Evolutionary conservation across 2,113 vertebrate species (phyloP).

Genomic region (Rana temporaria): DNA sequence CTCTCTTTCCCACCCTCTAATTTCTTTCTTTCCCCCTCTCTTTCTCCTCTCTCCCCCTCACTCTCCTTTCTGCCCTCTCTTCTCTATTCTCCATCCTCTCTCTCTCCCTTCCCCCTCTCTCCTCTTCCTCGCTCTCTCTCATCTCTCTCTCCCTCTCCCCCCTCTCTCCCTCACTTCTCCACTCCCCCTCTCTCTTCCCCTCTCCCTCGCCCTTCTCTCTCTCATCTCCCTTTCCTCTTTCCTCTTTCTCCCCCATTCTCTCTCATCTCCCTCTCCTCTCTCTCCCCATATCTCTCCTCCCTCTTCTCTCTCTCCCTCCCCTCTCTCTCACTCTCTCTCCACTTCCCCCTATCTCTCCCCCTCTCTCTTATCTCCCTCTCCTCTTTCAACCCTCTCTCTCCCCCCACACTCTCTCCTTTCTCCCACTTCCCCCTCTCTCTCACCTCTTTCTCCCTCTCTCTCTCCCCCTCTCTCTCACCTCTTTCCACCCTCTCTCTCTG

Average conservation of each 20-base stretch:
- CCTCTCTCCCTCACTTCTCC: too few species aligned
- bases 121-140: neutral
- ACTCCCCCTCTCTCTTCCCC: too few species aligned
- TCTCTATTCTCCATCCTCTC: neutral
- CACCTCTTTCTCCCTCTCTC: neutral
- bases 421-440: neutral
- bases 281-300: too few species aligned
- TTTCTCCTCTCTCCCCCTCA: neutral
- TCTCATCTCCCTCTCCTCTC: too few species aligned
- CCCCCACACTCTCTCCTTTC: neutral
- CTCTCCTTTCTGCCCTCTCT: too few species aligned
- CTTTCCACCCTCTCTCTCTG: too few species aligned
- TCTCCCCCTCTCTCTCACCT: too few species aligned
- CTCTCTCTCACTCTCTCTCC: neutral
- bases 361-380: too few species aligned
- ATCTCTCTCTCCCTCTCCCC: neutral
- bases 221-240: neutral
- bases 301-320: too few species aligned
- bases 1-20: neutral
- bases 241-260: neutral
- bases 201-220: neutral
- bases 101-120: neutral
- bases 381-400: neutral
- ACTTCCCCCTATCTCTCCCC: neutral
- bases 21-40: neutral